Percentiles rank a stretch among this genome's conserved stretches.
Evolutionary conservation across 2,888 invertebrate genomes (phyloP).

Genomic region (Helicoverpa assulta): DNA sequence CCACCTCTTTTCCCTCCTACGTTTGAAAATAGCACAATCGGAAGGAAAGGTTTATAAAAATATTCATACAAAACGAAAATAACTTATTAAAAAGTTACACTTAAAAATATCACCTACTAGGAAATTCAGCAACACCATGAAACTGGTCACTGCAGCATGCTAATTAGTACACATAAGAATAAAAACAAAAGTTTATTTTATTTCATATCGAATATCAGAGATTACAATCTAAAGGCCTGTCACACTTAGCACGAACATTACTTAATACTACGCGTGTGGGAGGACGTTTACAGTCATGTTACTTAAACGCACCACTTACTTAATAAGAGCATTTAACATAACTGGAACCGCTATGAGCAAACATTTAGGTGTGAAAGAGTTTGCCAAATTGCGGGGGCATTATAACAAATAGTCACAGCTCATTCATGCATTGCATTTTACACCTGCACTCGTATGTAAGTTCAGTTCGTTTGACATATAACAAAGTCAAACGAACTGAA

Average conservation of each 20-base stretch:
- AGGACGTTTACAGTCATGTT: slow-evolving; percentile 54
- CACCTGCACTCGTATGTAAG: too few species aligned
- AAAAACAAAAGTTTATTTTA: not conserved
- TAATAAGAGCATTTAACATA: not conserved
- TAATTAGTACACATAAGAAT: not conserved
- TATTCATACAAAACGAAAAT: not conserved
- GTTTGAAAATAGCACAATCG: too few species aligned
- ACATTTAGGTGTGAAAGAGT: too few species aligned
- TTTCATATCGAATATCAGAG: slow-evolving; percentile 11
- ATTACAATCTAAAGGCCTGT: slow-evolving; percentile 45
- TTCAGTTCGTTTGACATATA: too few species aligned
- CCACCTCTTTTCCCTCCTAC: too few species aligned
- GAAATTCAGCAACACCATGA: not conserved
- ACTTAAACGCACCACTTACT: slow-evolving; percentile 38
- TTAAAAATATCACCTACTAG: too few species aligned
- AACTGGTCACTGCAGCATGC: slow-evolving; percentile 7
- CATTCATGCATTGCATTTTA: too few species aligned
- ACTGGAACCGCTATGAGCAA: too few species aligned
- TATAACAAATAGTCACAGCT: too few species aligned
- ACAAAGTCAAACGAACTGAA: too few species aligned
- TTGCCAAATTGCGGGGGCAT: too few species aligned
- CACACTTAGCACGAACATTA: slow-evolving; percentile 39
- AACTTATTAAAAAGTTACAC: not conserved
- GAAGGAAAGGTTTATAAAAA: not conserved
- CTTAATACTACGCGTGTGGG: slow-evolving; percentile 44